Evolutionary conservation across 2,797 vertebrate genomes (phyloP).

Genomic region (Babyrousa celebensis): DNA sequence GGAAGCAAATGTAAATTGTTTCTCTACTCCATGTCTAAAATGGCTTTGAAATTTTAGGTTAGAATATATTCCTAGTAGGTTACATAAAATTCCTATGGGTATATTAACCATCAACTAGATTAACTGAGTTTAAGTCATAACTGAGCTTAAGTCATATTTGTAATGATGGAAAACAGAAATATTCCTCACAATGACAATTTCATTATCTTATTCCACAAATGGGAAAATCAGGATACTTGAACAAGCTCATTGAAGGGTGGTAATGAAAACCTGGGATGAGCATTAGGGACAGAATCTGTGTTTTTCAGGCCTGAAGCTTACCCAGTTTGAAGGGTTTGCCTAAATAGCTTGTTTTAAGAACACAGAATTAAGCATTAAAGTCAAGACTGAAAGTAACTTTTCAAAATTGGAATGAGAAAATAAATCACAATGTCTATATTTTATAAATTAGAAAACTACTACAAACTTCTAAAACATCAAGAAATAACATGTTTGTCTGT

Average conservation of each 20-base stretch:
- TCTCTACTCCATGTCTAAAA: conserved; percentile 2
- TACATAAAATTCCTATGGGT: conserved; percentile 42
- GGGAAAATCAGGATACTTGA: not conserved
- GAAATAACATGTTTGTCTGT: not conserved
- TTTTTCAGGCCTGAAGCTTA: not conserved
- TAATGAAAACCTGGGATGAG: not conserved
- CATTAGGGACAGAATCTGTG: not conserved
- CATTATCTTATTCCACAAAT: not conserved
- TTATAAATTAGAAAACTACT: not conserved
- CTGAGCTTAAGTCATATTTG: not conserved
- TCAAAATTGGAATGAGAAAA: conserved; percentile 62
- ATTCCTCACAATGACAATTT: not conserved
- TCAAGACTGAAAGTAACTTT: not conserved
- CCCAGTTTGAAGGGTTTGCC: not conserved
- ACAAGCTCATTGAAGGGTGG: not conserved
- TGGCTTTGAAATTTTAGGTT: conserved; percentile 68
- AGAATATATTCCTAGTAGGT: conserved; percentile 50
- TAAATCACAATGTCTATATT: conserved; percentile 30
- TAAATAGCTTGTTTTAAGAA: not conserved
- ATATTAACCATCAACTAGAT: conserved; percentile 37
- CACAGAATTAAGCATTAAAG: not conserved
- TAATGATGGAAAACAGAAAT: not conserved
- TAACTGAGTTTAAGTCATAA: conserved; percentile 15
- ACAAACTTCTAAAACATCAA: not conserved
- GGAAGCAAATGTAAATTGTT: conserved; percentile 66